Base-by-base conservation (phyloP, 2,113 vertebrate species). In the Procavia capensis region DNA sequence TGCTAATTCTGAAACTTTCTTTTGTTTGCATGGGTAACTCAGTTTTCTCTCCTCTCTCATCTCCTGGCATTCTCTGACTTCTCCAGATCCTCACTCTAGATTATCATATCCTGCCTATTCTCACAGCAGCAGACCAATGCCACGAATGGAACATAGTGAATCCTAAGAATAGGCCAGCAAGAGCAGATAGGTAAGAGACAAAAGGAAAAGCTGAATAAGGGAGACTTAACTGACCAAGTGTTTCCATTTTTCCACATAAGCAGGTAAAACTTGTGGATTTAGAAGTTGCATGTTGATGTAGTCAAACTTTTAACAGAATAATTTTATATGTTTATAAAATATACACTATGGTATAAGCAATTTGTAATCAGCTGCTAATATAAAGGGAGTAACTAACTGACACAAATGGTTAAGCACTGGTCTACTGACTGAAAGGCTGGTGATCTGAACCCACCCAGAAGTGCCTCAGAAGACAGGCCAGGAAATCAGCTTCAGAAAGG, bases 141-240 rank as follows among this genome's bases (percentile, higher is more conserved):
- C 88, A 85, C 57, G 59, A 75, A 80, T 54, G 89, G 41, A 68
- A 95, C 14, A 16, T 81, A 85, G 93, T 50, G 43, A 72, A 79
- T 95, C 93, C 93, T 63, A 66, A 94, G 43, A 87, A 45, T 14
- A 61, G 6, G 20, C 7, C 36, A 39, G 34, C 6, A 57, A 64
- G 22, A 22, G 1, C 9, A 31, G 66, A 82, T 19, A 83, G 0
- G 0, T 1, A 3, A 1, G 31, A 34, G 34, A 80, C 57, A 17
- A 81, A 75, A 39, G 10, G 2, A 83, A 41, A 66, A 75, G 86
- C 76, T 70, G 79, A 41, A 93, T 61, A 74, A 45, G 45, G 50
- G 81, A 68, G 9, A 3, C 2, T 17, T 27, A n/a, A 54, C 19
- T 85, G 54, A 82, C 5, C 0, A 0, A 2, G 25, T 19, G 22